These are phyloP conservation scores for Collichthys lucidus DNA, from an alignment of 2,113 vertebrate species.

Conservation along the genomic window DNA sequence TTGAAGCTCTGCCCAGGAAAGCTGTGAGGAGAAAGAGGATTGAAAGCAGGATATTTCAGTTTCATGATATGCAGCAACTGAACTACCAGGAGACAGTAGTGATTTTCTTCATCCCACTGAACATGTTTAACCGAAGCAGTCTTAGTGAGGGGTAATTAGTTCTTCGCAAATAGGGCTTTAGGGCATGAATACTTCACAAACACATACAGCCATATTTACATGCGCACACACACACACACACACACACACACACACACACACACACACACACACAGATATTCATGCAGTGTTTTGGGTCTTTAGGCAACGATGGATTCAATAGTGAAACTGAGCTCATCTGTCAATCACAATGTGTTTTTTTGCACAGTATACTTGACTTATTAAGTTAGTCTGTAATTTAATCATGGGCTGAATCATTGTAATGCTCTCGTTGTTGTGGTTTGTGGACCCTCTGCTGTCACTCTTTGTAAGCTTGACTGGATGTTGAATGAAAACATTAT, in stretches of 20 bases:
- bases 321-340: constrained; percentile 15
- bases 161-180: constrained; percentile 15
- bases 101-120: constrained; percentile 4
- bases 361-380: neutral
- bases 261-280: too few relatives aligned
- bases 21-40: too few relatives aligned
- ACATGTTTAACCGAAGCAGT: constrained; percentile 2
- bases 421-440: constrained; percentile 12
- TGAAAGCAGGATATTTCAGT: neutral
- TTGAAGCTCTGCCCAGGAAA: neutral
- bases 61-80: neutral
- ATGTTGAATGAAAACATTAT: constrained; percentile 9
- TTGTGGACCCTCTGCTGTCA: constrained; percentile 31
- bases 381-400: constrained; percentile 27
- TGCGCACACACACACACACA: neutral
- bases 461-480: constrained; percentile 6
- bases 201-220: neutral
- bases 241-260: too few relatives aligned
- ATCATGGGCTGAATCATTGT: constrained; percentile 23
- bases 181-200: constrained; percentile 24
- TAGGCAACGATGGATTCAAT: constrained; percentile 4
- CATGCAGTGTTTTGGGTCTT: neutral
- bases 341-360: constrained; percentile 39
- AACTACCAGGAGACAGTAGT: constrained; percentile 7
- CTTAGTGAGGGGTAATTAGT: constrained; percentile 6